These are phyloP conservation scores for Martes martes DNA, from an alignment of 2,113 vertebrate species.

Conservation along the genomic window DNA sequence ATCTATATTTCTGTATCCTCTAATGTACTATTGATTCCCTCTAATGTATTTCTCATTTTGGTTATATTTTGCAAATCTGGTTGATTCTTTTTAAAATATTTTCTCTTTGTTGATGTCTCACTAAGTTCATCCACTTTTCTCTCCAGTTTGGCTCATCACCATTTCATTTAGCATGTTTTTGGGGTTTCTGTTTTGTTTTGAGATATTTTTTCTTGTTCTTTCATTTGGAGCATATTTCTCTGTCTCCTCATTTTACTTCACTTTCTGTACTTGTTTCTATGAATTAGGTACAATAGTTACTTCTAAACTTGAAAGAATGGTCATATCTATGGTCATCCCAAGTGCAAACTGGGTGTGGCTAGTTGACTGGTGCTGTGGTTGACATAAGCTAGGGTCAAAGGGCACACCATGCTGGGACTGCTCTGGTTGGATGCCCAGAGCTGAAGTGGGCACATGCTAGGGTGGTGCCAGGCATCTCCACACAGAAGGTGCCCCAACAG, in stretches of 20 bases:
- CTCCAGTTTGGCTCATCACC: not conserved
- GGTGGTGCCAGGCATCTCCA: not conserved
- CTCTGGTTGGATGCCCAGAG: not conserved
- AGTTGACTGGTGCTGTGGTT: not conserved
- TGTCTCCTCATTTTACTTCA: too few relatives aligned
- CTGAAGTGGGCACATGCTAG: not conserved
- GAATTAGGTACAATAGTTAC: too few relatives aligned
- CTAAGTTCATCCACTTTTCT: not conserved
- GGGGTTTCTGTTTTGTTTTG: not conserved
- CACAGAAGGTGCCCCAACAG: not conserved
- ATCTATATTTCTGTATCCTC: too few relatives aligned
- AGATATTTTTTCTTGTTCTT: not conserved
- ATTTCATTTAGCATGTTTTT: not conserved
- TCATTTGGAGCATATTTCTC: not conserved
- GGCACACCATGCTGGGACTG: not conserved
- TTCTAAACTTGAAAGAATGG: not conserved
- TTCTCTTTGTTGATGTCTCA: not conserved
- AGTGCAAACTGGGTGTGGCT: not conserved
- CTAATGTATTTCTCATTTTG: not conserved
- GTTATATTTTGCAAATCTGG: not conserved
- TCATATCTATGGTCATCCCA: not conserved
- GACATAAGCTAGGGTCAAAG: not conserved
- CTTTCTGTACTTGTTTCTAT: too few relatives aligned
- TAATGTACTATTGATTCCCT: not conserved
- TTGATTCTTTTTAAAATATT: not conserved